Evolutionary conservation across 2,888 invertebrate species (phyloP).

Genomic region (Meliscaeva auricollis): DNA sequence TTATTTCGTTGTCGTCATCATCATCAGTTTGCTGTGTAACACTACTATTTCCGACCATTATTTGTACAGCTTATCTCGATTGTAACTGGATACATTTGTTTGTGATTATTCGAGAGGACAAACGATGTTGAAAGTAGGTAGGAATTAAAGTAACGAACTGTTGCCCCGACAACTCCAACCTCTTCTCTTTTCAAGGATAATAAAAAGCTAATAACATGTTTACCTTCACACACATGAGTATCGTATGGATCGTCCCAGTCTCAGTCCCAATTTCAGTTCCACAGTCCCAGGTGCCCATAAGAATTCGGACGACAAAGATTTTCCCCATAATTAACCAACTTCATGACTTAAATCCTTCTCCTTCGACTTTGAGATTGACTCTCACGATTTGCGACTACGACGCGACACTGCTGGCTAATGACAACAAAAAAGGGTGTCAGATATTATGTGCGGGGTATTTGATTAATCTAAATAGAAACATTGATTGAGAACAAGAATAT

Average conservation of each 20-base stretch:
- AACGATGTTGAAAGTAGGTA: conserved; percentile 54
- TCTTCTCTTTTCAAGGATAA: conserved; percentile 68
- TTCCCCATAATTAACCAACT: conserved; percentile 71
- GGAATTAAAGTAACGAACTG: conserved; percentile 63
- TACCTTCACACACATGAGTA: conserved; percentile 61
- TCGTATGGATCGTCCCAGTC: conserved; percentile 43
- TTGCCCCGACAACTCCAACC: conserved; percentile 69
- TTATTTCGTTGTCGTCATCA: conserved; percentile 51
- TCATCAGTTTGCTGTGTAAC: conserved; percentile 57
- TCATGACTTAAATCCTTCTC: conserved; percentile 70
- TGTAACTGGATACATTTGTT: conserved; percentile 83
- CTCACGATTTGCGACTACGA: not conserved
- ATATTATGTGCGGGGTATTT: conserved; percentile 69
- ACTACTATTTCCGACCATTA: conserved; percentile 77
- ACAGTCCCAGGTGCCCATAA: conserved; percentile 30
- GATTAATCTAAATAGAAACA: conserved; percentile 75
- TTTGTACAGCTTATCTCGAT: conserved; percentile 84
- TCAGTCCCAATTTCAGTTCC: too few relatives aligned
- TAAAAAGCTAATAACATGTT: conserved; percentile 76
- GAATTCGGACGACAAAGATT: conserved; percentile 60
- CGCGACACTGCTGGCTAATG: conserved; percentile 9
- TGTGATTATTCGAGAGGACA: conserved; percentile 46
- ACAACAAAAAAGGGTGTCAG: conserved; percentile 62
- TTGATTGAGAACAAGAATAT: conserved; percentile 73
- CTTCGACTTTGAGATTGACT: conserved; percentile 27